These are phyloP conservation scores for Gopherus evgoodei DNA, from an alignment of 2,113 vertebrate genomes.

Conservation along the genomic window DNA sequence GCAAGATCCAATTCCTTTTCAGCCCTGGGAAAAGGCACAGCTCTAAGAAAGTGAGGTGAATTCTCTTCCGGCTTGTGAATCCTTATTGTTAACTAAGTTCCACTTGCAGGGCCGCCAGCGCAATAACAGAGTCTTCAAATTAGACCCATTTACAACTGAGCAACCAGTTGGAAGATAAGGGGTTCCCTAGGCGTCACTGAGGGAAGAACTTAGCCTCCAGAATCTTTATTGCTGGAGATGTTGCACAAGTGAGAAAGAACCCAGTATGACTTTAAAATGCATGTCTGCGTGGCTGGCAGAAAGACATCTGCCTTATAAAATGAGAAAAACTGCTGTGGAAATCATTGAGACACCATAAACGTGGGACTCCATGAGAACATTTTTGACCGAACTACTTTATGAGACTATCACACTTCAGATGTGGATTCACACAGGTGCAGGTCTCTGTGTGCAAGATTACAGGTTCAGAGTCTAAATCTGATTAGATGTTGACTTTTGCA, in stretches of 20 bases:
- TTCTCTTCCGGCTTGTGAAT: background rate
- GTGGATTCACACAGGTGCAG: background rate
- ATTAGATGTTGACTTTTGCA: conserved; percentile 33
- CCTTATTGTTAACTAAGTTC: background rate
- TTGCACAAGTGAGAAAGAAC: conserved; percentile 8
- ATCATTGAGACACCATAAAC: conserved; percentile 49
- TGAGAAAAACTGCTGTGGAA: conserved; percentile 48
- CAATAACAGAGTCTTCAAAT: background rate
- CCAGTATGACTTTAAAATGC: conserved; percentile 6
- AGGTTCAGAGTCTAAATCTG: conserved; percentile 57
- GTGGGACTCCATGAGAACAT: conserved; percentile 5
- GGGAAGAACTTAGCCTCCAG: background rate
- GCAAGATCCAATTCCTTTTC: background rate
- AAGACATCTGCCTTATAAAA: background rate
- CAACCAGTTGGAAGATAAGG: background rate
- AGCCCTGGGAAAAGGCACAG: background rate
- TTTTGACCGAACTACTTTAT: background rate
- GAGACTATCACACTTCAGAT: background rate
- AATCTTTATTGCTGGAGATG: background rate
- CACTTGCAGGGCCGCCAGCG: background rate
- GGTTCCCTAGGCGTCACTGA: background rate
- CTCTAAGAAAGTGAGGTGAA: background rate
- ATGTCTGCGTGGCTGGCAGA: background rate
- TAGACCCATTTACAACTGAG: background rate
- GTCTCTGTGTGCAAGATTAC: background rate